phyloP scores from a whole-genome alignment of 1,140 invertebrate genomes.

The Drosophila truncata region DNA sequence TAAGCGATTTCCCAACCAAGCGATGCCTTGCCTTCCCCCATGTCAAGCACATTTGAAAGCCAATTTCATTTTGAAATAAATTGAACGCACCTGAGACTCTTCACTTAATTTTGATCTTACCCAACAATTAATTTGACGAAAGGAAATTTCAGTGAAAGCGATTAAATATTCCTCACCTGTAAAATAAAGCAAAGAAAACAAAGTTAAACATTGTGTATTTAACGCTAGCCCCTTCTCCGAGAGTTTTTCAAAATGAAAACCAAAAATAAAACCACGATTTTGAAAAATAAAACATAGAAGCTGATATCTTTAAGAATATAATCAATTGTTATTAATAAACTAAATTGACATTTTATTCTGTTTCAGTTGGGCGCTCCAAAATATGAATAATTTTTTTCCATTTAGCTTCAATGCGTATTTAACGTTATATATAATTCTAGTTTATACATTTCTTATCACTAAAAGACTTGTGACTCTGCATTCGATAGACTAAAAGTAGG shows the following conservation, averaged over 20 bases:
- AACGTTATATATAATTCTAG: background rate
- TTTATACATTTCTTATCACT: background rate
- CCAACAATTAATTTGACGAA: background rate
- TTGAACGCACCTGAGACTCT: conserved; percentile 5
- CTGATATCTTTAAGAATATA: background rate
- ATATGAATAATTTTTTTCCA: background rate
- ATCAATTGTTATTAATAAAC: background rate
- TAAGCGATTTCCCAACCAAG: conserved; percentile 4
- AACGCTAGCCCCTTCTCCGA: too few species aligned
- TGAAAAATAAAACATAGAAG: too few species aligned
- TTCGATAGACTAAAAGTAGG: background rate
- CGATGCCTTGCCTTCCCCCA: background rate
- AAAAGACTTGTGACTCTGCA: background rate
- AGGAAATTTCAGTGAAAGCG: background rate
- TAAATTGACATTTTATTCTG: conserved; percentile 5
- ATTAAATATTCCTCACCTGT: background rate
- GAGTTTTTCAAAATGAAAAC: background rate
- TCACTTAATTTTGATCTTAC: background rate
- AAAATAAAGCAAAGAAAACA: background rate
- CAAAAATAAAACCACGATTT: too few species aligned
- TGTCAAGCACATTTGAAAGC: background rate
- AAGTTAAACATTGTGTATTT: background rate
- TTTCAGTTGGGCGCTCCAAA: background rate
- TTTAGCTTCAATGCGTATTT: background rate
- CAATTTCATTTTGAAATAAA: conserved; percentile 10